phyloP scores from a whole-genome alignment of 2,797 vertebrate genomes.

The Sebastes itinus region DNA sequence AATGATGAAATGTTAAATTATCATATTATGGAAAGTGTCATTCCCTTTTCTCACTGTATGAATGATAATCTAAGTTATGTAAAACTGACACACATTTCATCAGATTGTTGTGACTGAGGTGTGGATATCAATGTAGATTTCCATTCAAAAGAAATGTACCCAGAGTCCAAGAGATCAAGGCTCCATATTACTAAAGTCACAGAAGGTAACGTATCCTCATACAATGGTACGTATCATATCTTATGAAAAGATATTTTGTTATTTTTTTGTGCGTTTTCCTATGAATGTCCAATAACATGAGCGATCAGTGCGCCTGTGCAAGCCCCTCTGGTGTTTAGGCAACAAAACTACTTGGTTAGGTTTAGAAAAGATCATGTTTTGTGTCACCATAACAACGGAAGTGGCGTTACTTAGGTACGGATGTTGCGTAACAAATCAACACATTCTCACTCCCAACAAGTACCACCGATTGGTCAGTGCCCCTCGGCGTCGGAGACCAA shows the following conservation, averaged over 20 bases:
- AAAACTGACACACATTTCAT: background rate
- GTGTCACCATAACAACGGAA: background rate
- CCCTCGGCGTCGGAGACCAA: too few species aligned
- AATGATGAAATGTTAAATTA: background rate
- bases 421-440: background rate
- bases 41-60: background rate
- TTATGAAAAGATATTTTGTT: too few species aligned
- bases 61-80: background rate
- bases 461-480: too few species aligned
- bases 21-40: background rate
- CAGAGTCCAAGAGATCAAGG: background rate
- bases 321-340: too few species aligned
- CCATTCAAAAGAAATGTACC: background rate
- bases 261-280: too few species aligned
- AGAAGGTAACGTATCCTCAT: background rate
- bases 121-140: background rate
- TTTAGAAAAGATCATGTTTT: background rate
- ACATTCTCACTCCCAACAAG: too few species aligned
- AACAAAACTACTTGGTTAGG: too few species aligned
- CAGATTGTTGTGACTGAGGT: background rate
- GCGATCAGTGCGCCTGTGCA: too few species aligned
- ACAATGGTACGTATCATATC: too few species aligned
- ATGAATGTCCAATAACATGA: too few species aligned
- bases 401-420: rapidly evolving
- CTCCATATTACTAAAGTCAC: background rate